A percentile compares a stretch with the other conserved stretches of the same genome.
phyloP scores from a whole-genome alignment of 2,113 vertebrate species.

The Pelusios castaneus region DNA sequence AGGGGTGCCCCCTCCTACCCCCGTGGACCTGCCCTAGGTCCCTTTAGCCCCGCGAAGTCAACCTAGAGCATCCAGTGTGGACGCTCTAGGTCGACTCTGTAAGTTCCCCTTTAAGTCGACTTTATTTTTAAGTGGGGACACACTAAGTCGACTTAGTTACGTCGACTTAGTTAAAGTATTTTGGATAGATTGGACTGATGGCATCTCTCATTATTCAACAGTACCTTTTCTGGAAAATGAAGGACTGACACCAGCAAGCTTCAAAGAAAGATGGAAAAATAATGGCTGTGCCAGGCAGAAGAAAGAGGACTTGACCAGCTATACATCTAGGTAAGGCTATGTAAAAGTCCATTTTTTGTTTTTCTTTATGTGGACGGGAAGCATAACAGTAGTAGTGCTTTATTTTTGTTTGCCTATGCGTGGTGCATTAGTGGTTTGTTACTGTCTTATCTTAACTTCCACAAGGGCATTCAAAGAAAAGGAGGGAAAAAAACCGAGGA shows the following conservation, averaged over 20 bases:
- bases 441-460: neutral
- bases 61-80: too few species aligned
- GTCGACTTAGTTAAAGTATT: too few species aligned
- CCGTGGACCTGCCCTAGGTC: too few species aligned
- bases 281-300: neutral
- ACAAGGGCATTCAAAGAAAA: slow-evolving; percentile 19
- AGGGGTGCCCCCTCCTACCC: too few species aligned
- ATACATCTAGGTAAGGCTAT: neutral
- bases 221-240: neutral
- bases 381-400: neutral
- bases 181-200: neutral
- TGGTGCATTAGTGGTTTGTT: neutral
- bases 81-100: too few species aligned
- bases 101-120: too few species aligned
- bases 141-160: too few species aligned
- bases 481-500: neutral
- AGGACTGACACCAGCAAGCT: neutral
- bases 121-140: too few species aligned
- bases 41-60: too few species aligned
- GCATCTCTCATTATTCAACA: rapidly evolving
- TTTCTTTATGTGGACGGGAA: neutral
- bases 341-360: neutral
- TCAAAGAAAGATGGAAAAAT: neutral
- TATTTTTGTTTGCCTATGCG: neutral
- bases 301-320: neutral